Percentiles rank a stretch among this genome's conserved stretches.
phyloP scores from a whole-genome alignment of 2,113 vertebrate species.

The Atractosteus spatula region DNA sequence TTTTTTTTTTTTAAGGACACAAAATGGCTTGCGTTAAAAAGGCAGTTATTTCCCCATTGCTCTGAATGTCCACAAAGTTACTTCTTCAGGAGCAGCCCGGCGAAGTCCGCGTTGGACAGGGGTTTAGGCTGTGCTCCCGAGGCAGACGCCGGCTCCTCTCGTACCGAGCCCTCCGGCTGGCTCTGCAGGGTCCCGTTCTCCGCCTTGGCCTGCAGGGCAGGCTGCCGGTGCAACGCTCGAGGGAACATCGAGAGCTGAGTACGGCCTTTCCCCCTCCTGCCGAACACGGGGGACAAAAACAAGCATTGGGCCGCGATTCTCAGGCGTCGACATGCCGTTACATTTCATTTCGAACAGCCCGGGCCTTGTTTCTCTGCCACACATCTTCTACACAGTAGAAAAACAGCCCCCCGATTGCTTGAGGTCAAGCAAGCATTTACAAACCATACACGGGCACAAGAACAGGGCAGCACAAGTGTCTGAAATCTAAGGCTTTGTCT shows the following conservation, averaged over 20 bases:
- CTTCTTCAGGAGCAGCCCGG: conserved; percentile 88
- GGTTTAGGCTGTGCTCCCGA: conserved; percentile 58
- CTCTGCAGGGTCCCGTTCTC: conserved; percentile 77
- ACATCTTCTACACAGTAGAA: no score
- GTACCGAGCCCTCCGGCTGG: conserved; percentile 22
- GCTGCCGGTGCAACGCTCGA: conserved; percentile 80
- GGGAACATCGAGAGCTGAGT: conserved; percentile 89
- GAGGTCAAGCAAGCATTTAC: no score
- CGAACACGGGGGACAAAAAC: conserved; percentile 6
- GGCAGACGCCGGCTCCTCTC: not conserved
- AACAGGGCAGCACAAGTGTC: no score
- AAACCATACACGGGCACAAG: no score
- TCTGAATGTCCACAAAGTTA: conserved; percentile 41
- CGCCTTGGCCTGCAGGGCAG: conserved; percentile 48
- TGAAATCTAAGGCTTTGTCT: no score
- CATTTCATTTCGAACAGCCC: no score
- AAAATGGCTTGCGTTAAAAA: conserved; percentile 70
- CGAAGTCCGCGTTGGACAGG: conserved; percentile 95
- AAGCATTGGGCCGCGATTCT: no score
- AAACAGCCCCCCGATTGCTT: no score
- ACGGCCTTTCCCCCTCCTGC: conserved; percentile 85
- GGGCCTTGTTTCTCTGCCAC: no score
- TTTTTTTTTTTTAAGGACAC: conserved; percentile 64
- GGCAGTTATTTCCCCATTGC: conserved; percentile 52
- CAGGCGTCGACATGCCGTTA: no score